These are phyloP conservation scores for Centruroides sculpturatus DNA, from an alignment of 1,140 invertebrate genomes.

Conservation along the genomic window DNA sequence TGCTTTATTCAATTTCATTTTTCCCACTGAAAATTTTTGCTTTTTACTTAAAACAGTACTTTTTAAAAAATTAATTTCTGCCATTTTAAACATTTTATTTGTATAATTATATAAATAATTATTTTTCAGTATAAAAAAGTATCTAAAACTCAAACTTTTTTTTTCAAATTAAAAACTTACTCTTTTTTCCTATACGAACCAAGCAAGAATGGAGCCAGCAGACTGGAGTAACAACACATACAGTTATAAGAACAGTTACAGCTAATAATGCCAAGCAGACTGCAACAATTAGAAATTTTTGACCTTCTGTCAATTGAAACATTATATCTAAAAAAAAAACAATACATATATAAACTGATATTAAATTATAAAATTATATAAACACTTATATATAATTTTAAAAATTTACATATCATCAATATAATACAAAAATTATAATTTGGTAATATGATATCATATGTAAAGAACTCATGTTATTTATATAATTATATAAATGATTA, in stretches of 20 bases:
- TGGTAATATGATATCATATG: too few species aligned
- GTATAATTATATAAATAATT: too few species aligned
- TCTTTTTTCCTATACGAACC: background rate
- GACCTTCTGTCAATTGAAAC: conserved; percentile 29
- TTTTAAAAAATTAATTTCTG: background rate
- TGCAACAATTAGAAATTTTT: conserved; percentile 29
- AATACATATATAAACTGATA: background rate
- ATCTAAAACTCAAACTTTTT: too few species aligned
- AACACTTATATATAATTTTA: too few species aligned
- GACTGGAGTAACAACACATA: conserved; percentile 33
- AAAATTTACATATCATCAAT: too few species aligned
- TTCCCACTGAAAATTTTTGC: background rate
- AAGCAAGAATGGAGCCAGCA: conserved; percentile 33
- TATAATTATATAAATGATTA: too few species aligned
- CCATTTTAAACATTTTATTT: background rate
- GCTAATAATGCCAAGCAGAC: conserved; percentile 25
- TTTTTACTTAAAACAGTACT: background rate
- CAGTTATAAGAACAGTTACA: conserved; percentile 27
- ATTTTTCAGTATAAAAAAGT: too few species aligned
- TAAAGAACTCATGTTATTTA: too few species aligned
- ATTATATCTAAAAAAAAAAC: conserved; percentile 6
- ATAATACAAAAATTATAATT: too few species aligned
- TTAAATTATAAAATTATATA: too few species aligned
- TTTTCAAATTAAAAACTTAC: conserved; percentile 4
- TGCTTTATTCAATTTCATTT: conserved; percentile 8